Percentiles rank a stretch among this genome's conserved stretches.
Conservation (phyloP, 92 coral and sea anemone genomes). For the Paragorgia papillata region DNA sequence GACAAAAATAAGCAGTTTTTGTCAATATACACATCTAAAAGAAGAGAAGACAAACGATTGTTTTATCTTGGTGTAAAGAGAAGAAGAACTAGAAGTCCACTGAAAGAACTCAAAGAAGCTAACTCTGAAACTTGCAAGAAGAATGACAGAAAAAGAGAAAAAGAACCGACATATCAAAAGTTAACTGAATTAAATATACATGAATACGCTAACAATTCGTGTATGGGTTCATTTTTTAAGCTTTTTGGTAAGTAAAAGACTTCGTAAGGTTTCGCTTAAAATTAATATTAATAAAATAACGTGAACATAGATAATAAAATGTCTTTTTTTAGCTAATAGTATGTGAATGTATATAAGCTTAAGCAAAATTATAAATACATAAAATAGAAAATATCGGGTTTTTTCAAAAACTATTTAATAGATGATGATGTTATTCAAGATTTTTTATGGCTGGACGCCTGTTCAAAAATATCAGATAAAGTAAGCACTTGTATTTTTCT, state of each 20-base stretch:
- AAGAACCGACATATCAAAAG: neutral
- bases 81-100: conserved; percentile 36
- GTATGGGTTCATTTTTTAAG: conserved; percentile 92
- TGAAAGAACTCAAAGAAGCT: conserved; percentile 45
- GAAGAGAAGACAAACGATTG: conserved; percentile 37
- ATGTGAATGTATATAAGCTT: no score
- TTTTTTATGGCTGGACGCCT: conserved; percentile 99
- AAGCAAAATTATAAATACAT: no score
- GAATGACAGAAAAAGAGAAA: conserved; percentile 18
- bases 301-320: no score
- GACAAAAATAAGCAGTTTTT: conserved; percentile 17
- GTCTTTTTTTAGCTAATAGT: no score
- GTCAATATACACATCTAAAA: neutral
- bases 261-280: neutral
- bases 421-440: conserved; percentile 98
- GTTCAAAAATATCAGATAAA: conserved; percentile 94
- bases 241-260: conserved; percentile 74
- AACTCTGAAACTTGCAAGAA: conserved; percentile 28
- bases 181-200: conserved; percentile 35
- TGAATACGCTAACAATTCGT: conserved; percentile 75
- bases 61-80: conserved; percentile 41
- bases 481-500: no score
- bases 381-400: neutral
- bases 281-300: neutral
- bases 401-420: conserved; percentile 9